These are phyloP conservation scores for Morelia viridis DNA, from an alignment of 2,797 vertebrate genomes.

Conservation along the genomic window DNA sequence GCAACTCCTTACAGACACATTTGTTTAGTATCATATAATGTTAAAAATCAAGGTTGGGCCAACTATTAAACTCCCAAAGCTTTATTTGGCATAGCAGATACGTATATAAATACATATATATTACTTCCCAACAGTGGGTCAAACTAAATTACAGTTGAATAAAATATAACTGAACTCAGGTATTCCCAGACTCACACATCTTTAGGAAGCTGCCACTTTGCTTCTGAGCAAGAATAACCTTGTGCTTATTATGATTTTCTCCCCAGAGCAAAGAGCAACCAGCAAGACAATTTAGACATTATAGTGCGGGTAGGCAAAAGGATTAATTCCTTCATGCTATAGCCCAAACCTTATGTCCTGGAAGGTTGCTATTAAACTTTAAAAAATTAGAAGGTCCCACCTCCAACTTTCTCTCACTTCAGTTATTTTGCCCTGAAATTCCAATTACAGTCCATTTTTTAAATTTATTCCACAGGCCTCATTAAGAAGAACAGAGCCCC, in stretches of 20 bases:
- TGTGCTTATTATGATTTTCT: neutral
- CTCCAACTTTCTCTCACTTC: neutral
- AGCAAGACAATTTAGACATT: neutral
- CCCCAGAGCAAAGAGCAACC: neutral
- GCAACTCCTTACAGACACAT: neutral
- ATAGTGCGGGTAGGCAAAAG: neutral
- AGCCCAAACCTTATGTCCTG: neutral
- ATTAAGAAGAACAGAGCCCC: neutral
- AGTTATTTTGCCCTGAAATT: neutral
- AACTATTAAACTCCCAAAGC: neutral
- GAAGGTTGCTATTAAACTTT: neutral
- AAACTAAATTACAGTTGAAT: neutral
- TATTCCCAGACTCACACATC: neutral
- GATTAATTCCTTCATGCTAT: neutral
- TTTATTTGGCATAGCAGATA: neutral
- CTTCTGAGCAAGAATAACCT: neutral
- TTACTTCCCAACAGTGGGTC: neutral
- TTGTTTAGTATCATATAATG: neutral
- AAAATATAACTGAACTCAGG: neutral
- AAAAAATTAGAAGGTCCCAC: neutral
- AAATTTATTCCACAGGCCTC: neutral
- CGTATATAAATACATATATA: neutral
- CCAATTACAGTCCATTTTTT: neutral
- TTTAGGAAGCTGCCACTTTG: neutral
- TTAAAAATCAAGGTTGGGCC: neutral